These are phyloP conservation scores for Monomorium pharaonis DNA, from an alignment of 1,140 invertebrate species.

Conservation along the genomic window DNA sequence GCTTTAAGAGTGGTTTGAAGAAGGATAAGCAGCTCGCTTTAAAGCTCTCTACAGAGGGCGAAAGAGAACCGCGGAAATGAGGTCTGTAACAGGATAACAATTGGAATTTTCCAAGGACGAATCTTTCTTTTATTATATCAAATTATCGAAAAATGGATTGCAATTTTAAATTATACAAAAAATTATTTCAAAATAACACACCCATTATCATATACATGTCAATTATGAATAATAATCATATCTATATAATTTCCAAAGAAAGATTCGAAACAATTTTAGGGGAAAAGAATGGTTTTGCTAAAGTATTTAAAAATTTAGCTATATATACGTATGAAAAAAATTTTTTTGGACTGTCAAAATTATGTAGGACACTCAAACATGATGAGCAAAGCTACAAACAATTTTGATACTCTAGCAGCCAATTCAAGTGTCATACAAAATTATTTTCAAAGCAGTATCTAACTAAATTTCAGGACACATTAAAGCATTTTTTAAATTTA, in stretches of 20 bases:
- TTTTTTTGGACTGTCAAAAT: too few species aligned
- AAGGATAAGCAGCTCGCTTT: slow-evolving; percentile 41
- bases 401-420: too few species aligned
- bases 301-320: too few species aligned
- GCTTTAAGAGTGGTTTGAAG: slow-evolving; percentile 59
- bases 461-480: too few species aligned
- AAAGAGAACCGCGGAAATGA: slow-evolving; percentile 33
- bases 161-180: not conserved
- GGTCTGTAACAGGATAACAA: slow-evolving; percentile 18
- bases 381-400: too few species aligned
- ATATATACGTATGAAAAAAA: too few species aligned
- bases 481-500: not conserved
- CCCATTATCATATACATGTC: too few species aligned
- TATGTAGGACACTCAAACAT: too few species aligned
- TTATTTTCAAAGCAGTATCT: too few species aligned
- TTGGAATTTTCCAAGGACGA: not conserved
- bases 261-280: not conserved
- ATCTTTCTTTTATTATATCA: not conserved
- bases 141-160: not conserved
- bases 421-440: too few species aligned
- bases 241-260: not conserved
- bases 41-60: slow-evolving; percentile 10
- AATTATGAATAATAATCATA: not conserved
- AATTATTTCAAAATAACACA: not conserved
- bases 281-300: too few species aligned